A percentile compares a stretch with the other conserved stretches of the same genome.
These are phyloP conservation scores for Philopedon plagiatum DNA, from an alignment of 2,888 invertebrate species.

Conservation along the genomic window DNA sequence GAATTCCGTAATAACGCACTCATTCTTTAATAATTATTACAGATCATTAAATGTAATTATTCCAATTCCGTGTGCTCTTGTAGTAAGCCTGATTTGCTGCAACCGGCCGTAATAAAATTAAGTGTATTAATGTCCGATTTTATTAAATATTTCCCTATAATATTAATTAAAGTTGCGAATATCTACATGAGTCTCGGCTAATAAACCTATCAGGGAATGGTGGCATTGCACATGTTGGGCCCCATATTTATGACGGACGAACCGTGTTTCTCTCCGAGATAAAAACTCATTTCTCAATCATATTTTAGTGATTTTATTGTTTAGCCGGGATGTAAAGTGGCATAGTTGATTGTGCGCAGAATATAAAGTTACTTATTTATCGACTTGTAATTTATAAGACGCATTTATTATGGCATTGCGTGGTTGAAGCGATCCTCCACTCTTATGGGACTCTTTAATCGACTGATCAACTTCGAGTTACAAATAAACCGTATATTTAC, in stretches of 20 bases:
- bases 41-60: not conserved
- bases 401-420: constrained; percentile 68
- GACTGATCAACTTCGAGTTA: constrained; percentile 61
- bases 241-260: constrained; percentile 65
- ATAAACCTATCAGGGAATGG: constrained; percentile 51
- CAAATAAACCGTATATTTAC: constrained; percentile 65
- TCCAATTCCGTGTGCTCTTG: constrained; percentile 8
- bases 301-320: constrained; percentile 70
- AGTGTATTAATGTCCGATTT: constrained; percentile 43
- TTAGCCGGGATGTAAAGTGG: constrained; percentile 68
- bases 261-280: constrained; percentile 65
- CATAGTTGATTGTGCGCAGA: constrained; percentile 69
- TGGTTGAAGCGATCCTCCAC: constrained; percentile 55
- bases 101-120: constrained; percentile 21
- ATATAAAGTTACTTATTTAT: constrained; percentile 71
- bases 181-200: constrained; percentile 42
- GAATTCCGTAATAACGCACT: too few species aligned
- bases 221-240: constrained; percentile 61
- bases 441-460: constrained; percentile 57
- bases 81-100: constrained; percentile 26
- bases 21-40: too few species aligned
- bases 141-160: constrained; percentile 51
- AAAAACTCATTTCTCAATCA: constrained; percentile 69
- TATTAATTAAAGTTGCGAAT: constrained; percentile 48
- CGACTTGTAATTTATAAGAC: constrained; percentile 69